Evolutionary conservation across 2,113 vertebrate species (phyloP).

Genomic region (Saiga tatarica): DNA sequence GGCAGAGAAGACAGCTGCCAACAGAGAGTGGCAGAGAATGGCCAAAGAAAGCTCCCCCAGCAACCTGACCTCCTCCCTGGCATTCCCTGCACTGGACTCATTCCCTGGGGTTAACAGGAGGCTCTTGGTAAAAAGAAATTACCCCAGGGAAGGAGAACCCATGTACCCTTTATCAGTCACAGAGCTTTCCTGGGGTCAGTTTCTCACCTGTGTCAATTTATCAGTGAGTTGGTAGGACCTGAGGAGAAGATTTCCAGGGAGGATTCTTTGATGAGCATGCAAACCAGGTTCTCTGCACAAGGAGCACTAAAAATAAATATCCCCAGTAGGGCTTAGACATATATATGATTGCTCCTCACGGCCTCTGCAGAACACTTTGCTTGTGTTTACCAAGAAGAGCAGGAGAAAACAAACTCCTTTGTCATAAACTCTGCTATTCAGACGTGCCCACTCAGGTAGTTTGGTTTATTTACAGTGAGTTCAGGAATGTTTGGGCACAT

Average conservation of each 20-base stretch:
- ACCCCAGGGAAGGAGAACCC: neutral
- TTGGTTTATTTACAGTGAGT: slow-evolving; percentile 3
- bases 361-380: neutral
- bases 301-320: neutral
- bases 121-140: neutral
- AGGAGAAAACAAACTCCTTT: neutral
- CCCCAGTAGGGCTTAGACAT: neutral
- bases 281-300: neutral
- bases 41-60: slow-evolving; percentile 16
- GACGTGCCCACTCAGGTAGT: neutral
- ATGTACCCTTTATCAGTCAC: neutral
- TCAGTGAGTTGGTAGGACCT: neutral
- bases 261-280: neutral
- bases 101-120: slow-evolving; percentile 14
- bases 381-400: slow-evolving; percentile 3
- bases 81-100: neutral
- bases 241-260: neutral
- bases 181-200: neutral
- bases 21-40: slow-evolving; percentile 2
- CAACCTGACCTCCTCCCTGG: neutral
- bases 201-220: slow-evolving; percentile 10
- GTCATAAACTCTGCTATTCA: neutral
- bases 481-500: slow-evolving; percentile 18
- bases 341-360: neutral
- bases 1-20: neutral